Evolutionary conservation across 2,797 vertebrate genomes (phyloP).

Genomic region (Enteromius unitaeniatus): DNA sequence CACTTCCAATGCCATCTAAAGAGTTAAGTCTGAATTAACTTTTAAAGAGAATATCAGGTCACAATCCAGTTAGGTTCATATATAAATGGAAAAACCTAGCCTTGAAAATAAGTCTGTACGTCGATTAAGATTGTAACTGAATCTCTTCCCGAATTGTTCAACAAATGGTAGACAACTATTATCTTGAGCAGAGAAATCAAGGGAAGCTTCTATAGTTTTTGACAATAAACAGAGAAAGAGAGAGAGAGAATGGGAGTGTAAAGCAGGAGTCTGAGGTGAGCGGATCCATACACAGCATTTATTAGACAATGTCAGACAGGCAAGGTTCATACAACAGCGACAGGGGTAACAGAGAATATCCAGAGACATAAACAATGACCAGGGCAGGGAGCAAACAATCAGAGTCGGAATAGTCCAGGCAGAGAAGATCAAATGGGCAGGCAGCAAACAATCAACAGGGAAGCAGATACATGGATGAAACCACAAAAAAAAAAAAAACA

Average conservation of each 20-base stretch:
- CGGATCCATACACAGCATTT: too few species aligned
- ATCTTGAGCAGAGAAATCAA: neutral
- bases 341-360: too few species aligned
- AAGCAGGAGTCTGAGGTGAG: too few species aligned
- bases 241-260: neutral
- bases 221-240: neutral
- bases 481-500: too few species aligned
- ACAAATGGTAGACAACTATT: neutral
- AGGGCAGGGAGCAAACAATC: too few species aligned
- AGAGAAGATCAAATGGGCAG: too few species aligned
- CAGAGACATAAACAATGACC: too few species aligned
- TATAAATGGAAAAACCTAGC: neutral
- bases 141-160: neutral
- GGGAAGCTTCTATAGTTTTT: neutral
- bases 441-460: too few species aligned
- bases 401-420: too few species aligned
- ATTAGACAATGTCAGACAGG: too few species aligned
- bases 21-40: conserved; percentile 2
- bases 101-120: neutral
- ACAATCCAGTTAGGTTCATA: conserved; percentile 44
- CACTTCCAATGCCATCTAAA: neutral
- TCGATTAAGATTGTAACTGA: neutral
- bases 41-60: conserved; percentile 26
- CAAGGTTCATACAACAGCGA: too few species aligned
- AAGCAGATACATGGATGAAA: too few species aligned